These are phyloP conservation scores for Pseudolaguvia tuberculata DNA, from an alignment of 2,113 vertebrate species.

Conservation along the genomic window DNA sequence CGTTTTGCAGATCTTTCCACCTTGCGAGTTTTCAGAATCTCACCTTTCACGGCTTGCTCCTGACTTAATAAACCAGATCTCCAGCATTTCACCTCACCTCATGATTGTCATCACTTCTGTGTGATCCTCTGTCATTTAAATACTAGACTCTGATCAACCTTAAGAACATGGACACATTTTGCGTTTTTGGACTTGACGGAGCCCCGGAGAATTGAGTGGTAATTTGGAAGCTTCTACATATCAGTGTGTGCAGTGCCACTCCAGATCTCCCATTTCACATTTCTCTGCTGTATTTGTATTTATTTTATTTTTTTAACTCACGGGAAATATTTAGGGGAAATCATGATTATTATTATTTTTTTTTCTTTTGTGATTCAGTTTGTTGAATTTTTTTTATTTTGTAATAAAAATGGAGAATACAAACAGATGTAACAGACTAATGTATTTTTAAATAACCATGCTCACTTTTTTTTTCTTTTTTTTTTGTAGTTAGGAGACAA, in stretches of 20 bases:
- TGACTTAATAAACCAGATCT: constrained; percentile 93
- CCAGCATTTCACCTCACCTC: constrained; percentile 96
- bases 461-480: constrained; percentile 55
- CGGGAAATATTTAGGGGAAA: constrained; percentile 57
- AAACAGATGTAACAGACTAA: constrained; percentile 46
- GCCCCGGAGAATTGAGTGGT: not conserved
- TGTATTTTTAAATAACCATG: constrained; percentile 59
- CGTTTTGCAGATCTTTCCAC: constrained; percentile 98
- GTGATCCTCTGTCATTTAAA: constrained; percentile 60
- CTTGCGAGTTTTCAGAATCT: constrained; percentile 94
- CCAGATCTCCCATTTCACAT: constrained; percentile 42
- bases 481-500: constrained; percentile 46
- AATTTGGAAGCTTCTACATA: constrained; percentile 38
- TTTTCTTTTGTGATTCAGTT: constrained; percentile 44
- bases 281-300: constrained; percentile 75
- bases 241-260: constrained; percentile 58
- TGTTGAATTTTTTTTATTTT: constrained; percentile 54
- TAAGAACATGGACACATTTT: not conserved
- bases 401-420: constrained; percentile 44
- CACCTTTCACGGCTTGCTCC: constrained; percentile 94
- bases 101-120: constrained; percentile 99
- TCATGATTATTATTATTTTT: constrained; percentile 50
- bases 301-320: constrained; percentile 62
- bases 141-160: constrained; percentile 39
- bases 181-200: not conserved